Base-by-base conservation (phyloP, 1,140 invertebrate species). In the Marisa cornuarietis region DNA sequence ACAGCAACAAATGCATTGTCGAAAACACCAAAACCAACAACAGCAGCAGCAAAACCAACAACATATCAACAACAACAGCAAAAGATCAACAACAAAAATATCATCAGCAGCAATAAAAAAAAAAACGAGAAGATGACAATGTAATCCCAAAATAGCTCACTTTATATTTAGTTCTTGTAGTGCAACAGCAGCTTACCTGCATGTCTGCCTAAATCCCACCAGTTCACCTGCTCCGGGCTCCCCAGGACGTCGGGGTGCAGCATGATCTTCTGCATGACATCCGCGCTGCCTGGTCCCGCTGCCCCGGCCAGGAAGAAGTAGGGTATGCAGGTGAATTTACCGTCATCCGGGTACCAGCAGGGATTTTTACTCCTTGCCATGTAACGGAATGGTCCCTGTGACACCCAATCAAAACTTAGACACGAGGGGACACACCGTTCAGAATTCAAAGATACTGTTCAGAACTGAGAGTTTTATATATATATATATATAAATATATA, bases 181-280 rank as follows among this genome's bases (percentile, higher is more conserved):
- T 42, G 2, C 22, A 68, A 6, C 26, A 68, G 11, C 58, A 26
- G 31, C 76, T 3, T 26, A 77, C 76, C 76, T 20, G 62, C 76
- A n/a, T 77, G 76, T n/a, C 76, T 68, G 9, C 76, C 76, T 9
- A 68, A 1, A 51, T 77, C 76, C 76, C 76, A 77, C 76, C 76
- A 77, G 63, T 69, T 13, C 22, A 65, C 22, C 22, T 77, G 76
- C n/a, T 68, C 76, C 20, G n/a, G 1, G 16, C 49, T 31, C 8
- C 76, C 76, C 24, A 77, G 42, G 42, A 77, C 76, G 51, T 77
- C 31, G 52, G 76, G 76, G 76, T 77, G 76, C 13, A 77, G 54
- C 31, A 77, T 62, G 65, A 77, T 68, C 65, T 77, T 77, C 42
- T 52, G 65, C 76, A 77, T 77, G 76, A 77, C 63, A 51, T 77